A percentile compares a stretch with the other conserved stretches of the same genome.
These are phyloP conservation scores for Rhinolophus sinicus DNA, from an alignment of 2,113 vertebrate species.

Conservation along the genomic window DNA sequence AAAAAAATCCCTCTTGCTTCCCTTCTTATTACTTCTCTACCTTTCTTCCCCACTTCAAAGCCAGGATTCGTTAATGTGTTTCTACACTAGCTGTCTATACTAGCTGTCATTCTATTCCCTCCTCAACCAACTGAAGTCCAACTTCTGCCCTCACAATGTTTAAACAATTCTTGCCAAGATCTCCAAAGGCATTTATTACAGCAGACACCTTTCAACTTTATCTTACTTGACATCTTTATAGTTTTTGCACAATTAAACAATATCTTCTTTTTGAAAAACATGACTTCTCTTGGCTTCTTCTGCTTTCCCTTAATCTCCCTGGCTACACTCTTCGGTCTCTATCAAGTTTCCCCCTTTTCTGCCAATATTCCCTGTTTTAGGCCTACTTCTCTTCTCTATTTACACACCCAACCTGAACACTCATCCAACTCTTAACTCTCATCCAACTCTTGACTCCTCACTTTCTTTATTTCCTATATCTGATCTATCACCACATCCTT, in stretches of 20 bases:
- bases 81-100: neutral
- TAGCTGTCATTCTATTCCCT: neutral
- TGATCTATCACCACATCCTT: neutral
- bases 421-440: neutral
- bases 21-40: neutral
- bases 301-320: neutral
- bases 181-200: neutral
- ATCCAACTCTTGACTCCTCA: neutral
- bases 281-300: neutral
- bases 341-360: neutral
- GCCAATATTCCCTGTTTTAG: neutral
- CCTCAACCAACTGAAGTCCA: neutral
- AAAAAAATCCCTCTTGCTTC: neutral
- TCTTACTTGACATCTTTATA: neutral
- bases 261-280: neutral
- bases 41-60: neutral
- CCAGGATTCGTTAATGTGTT: neutral
- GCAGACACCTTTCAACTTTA: neutral
- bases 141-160: neutral
- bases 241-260: neutral
- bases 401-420: neutral
- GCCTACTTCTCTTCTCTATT: neutral
- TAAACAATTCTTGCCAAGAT: neutral
- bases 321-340: neutral
- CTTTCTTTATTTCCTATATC: neutral